These are phyloP conservation scores for Hestina assimilis DNA, from an alignment of 1,140 invertebrate genomes.

Conservation along the genomic window DNA sequence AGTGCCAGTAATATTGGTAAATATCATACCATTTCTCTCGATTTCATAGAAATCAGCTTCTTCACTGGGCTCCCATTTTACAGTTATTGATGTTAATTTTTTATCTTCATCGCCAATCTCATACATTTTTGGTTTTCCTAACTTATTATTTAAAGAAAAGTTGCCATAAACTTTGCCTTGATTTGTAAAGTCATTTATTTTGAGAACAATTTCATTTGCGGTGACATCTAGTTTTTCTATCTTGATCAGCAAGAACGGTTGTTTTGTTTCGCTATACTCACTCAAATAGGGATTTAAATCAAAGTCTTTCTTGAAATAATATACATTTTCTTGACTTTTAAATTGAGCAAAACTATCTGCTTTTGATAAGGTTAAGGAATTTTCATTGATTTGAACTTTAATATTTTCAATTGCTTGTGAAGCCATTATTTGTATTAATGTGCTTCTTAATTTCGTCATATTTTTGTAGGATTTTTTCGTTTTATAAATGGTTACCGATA, in stretches of 20 bases:
- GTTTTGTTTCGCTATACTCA: slow-evolving; percentile 33
- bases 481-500: slow-evolving; percentile 50
- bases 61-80: slow-evolving; percentile 41
- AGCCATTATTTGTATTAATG: slow-evolving; percentile 53
- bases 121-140: slow-evolving; percentile 35
- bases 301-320: slow-evolving; percentile 47
- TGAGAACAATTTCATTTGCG: slow-evolving; percentile 48
- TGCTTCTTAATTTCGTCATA: slow-evolving; percentile 49
- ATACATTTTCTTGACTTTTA: slow-evolving; percentile 39
- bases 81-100: slow-evolving; percentile 32
- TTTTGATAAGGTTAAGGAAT: slow-evolving; percentile 34
- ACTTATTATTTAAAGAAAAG: slow-evolving; percentile 20
- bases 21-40: slow-evolving; percentile 50
- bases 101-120: slow-evolving; percentile 24
- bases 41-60: slow-evolving; percentile 54
- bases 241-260: slow-evolving; percentile 60
- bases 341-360: slow-evolving; percentile 44
- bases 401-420: slow-evolving; percentile 36
- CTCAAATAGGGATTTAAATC: slow-evolving; percentile 51
- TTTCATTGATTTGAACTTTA: slow-evolving; percentile 46
- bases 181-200: slow-evolving; percentile 44
- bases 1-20: slow-evolving; percentile 43
- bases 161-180: slow-evolving; percentile 36
- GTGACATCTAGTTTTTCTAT: slow-evolving; percentile 51
- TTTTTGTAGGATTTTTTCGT: slow-evolving; percentile 44